Evolutionary conservation across 2,113 vertebrate genomes (phyloP), one percentile per base, ranked within the genome.

Genomic region (Oncorhynchus masou): DNA sequence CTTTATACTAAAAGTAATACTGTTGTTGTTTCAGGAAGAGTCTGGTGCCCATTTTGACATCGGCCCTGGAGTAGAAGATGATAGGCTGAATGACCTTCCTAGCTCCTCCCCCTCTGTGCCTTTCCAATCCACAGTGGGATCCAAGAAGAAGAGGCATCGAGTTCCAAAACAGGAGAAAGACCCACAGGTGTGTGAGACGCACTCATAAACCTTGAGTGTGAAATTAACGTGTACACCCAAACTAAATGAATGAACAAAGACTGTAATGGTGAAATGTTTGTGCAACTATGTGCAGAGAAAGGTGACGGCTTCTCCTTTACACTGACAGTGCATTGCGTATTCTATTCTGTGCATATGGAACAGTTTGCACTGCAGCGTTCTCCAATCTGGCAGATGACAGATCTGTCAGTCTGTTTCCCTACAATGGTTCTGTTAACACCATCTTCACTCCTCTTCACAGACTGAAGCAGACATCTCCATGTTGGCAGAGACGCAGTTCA

Each of bases 71-170:
- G 84, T 19, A 0, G 90, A 92, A 7, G 91, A 91, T 7, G 90
- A 92, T 3, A 73, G 60, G n/a, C 79, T 86, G 24, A 92, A 93
- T 0, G 90, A 91, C 7, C 74, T 87, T 16, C 79, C 90, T 6
- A 80, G 85, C 67, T 88, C 90, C 24, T 81, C 83, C 12, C 82
- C 85, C 0, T 86, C 90, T 66, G 19, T 82, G 62, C 75, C 73
- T 3, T 73, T 83, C 25, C 91, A 90, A 74, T 87, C 88, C 3
- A 51, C 84, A 59, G 78, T 73, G 3, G 91, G 84, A 68, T 78
- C 86, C 5, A 94, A 93, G 80, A 94, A 88, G 73, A 92, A 88
- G 84, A 89, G 91, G 54, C 92, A 93, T 65, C 76, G 91, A 8
- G 81, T 91, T 70, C 83, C 85, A 45, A 88, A 90, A 24, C 88